These are phyloP conservation scores for Microtus oregoni DNA, from an alignment of 2,113 vertebrate genomes.

Conservation along the genomic window DNA sequence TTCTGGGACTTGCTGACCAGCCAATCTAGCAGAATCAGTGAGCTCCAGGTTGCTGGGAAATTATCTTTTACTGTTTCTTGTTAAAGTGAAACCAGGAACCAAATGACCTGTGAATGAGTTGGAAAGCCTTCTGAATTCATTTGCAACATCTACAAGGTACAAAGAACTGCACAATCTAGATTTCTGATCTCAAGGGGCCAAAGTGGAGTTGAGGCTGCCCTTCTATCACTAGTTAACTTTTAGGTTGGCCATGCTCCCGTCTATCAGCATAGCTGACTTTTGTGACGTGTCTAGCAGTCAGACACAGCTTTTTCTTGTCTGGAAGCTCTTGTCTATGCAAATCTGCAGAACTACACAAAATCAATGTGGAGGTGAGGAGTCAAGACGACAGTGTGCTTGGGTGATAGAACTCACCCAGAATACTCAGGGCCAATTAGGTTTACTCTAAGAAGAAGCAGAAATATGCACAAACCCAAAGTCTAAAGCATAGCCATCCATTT, in stretches of 20 bases:
- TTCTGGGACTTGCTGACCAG: neutral
- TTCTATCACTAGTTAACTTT: neutral
- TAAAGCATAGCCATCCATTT: neutral
- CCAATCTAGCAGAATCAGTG: neutral
- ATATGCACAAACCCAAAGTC: neutral
- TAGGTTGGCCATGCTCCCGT: neutral
- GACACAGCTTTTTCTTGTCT: neutral
- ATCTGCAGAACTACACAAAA: neutral
- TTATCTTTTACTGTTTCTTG: neutral
- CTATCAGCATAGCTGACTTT: neutral
- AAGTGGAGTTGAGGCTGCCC: neutral
- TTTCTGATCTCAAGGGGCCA: neutral
- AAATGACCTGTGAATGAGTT: neutral
- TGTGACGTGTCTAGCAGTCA: neutral
- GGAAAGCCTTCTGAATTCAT: neutral
- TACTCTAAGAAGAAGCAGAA: neutral
- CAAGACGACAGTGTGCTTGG: neutral
- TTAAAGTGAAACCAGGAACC: neutral
- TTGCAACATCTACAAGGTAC: neutral
- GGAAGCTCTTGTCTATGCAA: neutral
- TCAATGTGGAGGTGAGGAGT: neutral
- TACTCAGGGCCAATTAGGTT: neutral
- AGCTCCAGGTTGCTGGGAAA: neutral
- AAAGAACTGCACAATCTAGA: neutral
- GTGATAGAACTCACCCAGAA: neutral